Evolutionary conservation across 2,113 vertebrate species (phyloP).

Genomic region (Gallinago paraguaiae): DNA sequence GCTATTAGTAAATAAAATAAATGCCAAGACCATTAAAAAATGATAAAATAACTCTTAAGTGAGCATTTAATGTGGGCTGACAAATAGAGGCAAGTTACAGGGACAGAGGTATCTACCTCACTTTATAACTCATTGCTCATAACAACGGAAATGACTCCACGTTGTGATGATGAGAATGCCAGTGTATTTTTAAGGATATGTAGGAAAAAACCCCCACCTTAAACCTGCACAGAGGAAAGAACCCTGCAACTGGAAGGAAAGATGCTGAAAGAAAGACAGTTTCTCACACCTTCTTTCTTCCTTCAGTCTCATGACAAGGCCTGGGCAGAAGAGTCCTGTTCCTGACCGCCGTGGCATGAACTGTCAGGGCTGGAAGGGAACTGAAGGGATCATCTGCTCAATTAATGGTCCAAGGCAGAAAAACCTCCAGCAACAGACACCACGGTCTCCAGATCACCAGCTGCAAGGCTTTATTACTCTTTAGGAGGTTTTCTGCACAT

Average conservation of each 20-base stretch:
- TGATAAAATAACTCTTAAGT: conserved; percentile 4
- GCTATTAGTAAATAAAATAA: conserved; percentile 53
- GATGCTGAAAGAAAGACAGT: neutral
- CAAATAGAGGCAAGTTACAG: neutral
- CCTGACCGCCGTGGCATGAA: neutral
- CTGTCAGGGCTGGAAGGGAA: neutral
- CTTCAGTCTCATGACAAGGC: neutral
- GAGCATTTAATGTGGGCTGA: conserved; percentile 2
- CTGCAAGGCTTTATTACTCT: neutral
- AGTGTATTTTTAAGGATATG: neutral
- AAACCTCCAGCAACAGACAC: neutral
- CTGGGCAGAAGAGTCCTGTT: neutral
- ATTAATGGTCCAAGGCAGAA: neutral
- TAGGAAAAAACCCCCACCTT: neutral
- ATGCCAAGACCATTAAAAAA: conserved; percentile 29
- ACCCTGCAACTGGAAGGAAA: neutral
- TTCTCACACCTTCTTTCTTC: neutral
- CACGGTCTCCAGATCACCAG: neutral
- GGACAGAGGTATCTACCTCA: neutral
- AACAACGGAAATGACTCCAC: neutral
- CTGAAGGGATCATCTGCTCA: neutral
- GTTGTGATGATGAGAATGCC: neutral
- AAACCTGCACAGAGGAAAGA: neutral
- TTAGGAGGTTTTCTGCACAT: neutral
- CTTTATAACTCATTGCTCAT: neutral